Base-by-base conservation (phyloP, 2,888 invertebrate species). In the Drymonia ruficornis region DNA sequence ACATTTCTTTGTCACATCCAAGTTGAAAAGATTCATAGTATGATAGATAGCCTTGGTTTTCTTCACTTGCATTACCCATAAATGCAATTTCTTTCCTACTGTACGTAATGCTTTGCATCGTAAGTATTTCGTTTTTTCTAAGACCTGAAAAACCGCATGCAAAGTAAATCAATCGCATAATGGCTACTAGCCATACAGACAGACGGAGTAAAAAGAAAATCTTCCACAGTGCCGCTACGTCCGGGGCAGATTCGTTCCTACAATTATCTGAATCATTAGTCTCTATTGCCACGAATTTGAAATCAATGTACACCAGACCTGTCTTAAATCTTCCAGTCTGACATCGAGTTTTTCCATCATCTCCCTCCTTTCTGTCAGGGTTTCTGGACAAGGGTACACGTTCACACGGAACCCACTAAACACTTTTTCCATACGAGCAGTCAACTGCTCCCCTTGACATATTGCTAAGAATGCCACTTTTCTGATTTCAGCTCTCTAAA, bases 21-120 rank as follows among this genome's bases (percentile, higher is more conserved):
- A 91, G 72, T 95, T 96, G 83, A 97, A 97, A 71, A 96, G 89
- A 84, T 98, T 98, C 89, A 98, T 93, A 0, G 96, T 96, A 77
- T 97, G 96, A 82, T 97, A 98, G 73, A 98, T 96, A 2, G 97
- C 97, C 81, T 97, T 98, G 81, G 97, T 96, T 83, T 98, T 98
- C 50, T 95, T 94, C n/a, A 97, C 96, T 94, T 96, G 96, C 16
- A 96, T 94, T 76, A 94, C 94, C 97, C 97, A 98, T 55, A 94
- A 94, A 50, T 95, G 95, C 74, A 97, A 93, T 77, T 97, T 96
- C 74, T 95, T 96, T 8, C 97, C 96, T 0, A 98, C 96, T 11
- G 95, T 95, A 4, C 96, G 95, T 43, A 98, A 86, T 0, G 97
- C 96, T 44, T 97, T 94, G 77, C 97, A 97, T 28, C 97, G 94